Evolutionary conservation across 2,888 invertebrate species (phyloP), one percentile per base, ranked within the genome.

Genomic region (Branchellion lobata): DNA sequence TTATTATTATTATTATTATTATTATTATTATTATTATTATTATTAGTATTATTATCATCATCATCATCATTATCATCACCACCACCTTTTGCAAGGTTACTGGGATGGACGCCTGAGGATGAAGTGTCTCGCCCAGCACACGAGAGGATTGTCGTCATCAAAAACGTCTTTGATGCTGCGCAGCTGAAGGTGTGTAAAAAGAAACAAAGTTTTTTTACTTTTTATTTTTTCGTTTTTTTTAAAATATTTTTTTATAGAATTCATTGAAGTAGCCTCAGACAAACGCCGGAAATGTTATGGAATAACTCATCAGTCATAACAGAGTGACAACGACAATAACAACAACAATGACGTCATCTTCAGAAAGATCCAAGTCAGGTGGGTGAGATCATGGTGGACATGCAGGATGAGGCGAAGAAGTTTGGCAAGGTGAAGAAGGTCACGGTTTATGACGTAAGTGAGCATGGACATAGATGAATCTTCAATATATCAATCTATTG

Each of bases 51-150:
- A n/a, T n/a, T n/a, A n/a, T n/a, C n/a, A n/a, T n/a, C n/a, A n/a
- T n/a, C n/a, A n/a, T n/a, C n/a, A n/a, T n/a, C n/a, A n/a, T n/a
- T n/a, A n/a, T n/a, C n/a, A n/a, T n/a, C n/a, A n/a, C n/a, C n/a
- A n/a, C n/a, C n/a, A n/a, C n/a, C n/a, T n/a, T n/a, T n/a, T n/a
- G n/a, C 14, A 84, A 92, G 92, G 86, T 89, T 97, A 74, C 94
- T 99, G 87, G 96, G 95, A 87, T 99, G 99, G 99, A 90, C 97
- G 0, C 97, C 98, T 84, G 94, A 94, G 86, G 90, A 94, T 86
- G 89, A 92, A 47, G 94, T 94, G 0, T 93, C 94, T 85, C 82
- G 95, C 76, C 91, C 92, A 0, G 95, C 94, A 86, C 92, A 94
- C 87, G 98, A 99, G 87, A 92, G 92, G 85, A 91, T 94, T 75